Evolutionary conservation across 2,888 invertebrate species (phyloP).

Genomic region (Latheticus oryzae): DNA sequence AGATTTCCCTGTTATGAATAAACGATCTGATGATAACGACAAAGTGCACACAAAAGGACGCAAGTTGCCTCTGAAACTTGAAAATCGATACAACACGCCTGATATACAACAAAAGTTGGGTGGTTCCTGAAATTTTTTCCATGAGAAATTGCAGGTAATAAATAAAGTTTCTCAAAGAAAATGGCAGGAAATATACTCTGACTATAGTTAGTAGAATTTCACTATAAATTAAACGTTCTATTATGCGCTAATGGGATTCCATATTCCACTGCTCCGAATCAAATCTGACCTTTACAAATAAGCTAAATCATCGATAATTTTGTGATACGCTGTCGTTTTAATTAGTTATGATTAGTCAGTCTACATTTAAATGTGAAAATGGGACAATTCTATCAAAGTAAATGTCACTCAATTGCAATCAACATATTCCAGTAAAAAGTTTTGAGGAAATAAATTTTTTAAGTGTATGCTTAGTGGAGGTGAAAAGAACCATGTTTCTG

Average conservation of each 20-base stretch:
- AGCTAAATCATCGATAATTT: no score
- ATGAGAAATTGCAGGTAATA: conserved; percentile 55
- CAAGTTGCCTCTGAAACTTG: conserved; percentile 50
- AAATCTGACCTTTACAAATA: no score
- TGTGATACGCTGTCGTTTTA: no score
- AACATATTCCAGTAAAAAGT: no score
- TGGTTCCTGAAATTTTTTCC: conserved; percentile 54
- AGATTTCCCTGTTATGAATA: conserved; percentile 28
- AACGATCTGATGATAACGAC: conserved; percentile 41
- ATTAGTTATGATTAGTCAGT: no score
- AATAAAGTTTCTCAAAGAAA: conserved; percentile 48
- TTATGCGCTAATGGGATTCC: conserved; percentile 11
- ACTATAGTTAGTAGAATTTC: conserved; percentile 29
- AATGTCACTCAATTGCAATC: no score
- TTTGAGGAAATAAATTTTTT: no score
- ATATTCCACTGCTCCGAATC: conserved; percentile 4
- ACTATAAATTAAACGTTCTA: conserved; percentile 16
- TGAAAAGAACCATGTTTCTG: no score
- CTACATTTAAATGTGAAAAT: no score
- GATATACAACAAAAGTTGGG: conserved; percentile 50
- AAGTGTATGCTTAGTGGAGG: no score
- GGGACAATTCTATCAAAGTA: no score
- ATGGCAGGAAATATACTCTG: conserved; percentile 46
- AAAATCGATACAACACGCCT: conserved; percentile 51
- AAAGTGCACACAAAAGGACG: conserved; percentile 41